Evolutionary conservation across 2,888 invertebrate genomes (phyloP).

Genomic region (Diogma glabrata): DNA sequence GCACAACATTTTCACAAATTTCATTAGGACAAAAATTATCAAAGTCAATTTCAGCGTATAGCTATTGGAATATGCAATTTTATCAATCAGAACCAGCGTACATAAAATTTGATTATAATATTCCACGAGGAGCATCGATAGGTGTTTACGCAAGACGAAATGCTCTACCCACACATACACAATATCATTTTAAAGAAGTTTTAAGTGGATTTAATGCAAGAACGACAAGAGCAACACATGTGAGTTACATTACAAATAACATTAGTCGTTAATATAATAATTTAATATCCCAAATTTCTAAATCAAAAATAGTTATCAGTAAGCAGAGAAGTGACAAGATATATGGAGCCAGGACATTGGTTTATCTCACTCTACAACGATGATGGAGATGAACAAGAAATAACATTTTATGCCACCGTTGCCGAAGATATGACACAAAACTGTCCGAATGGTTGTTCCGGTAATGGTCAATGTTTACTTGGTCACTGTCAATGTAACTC

Average conservation of each 20-base stretch:
- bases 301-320: constrained; percentile 61
- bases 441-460: constrained; percentile 93
- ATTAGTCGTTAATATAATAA: no score
- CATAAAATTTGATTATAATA: constrained; percentile 89
- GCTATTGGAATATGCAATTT: constrained; percentile 97
- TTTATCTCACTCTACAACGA: constrained; percentile 93
- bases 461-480: constrained; percentile 90
- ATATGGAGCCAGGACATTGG: constrained; percentile 95
- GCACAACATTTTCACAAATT: constrained; percentile 84
- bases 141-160: constrained; percentile 92
- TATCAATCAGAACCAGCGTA: constrained; percentile 89
- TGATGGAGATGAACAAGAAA: constrained; percentile 80
- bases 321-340: constrained; percentile 85
- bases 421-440: constrained; percentile 90
- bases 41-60: constrained; percentile 83
- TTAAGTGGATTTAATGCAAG: constrained; percentile 81
- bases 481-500: constrained; percentile 94
- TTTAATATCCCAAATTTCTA: no score
- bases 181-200: constrained; percentile 91
- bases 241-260: no score
- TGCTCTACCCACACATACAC: constrained; percentile 89
- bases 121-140: constrained; percentile 82
- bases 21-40: constrained; percentile 76
- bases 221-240: constrained; percentile 73
- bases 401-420: constrained; percentile 69